These are phyloP conservation scores for Platyscapa corneri DNA, from an alignment of 1,140 invertebrate species.

Conservation along the genomic window DNA sequence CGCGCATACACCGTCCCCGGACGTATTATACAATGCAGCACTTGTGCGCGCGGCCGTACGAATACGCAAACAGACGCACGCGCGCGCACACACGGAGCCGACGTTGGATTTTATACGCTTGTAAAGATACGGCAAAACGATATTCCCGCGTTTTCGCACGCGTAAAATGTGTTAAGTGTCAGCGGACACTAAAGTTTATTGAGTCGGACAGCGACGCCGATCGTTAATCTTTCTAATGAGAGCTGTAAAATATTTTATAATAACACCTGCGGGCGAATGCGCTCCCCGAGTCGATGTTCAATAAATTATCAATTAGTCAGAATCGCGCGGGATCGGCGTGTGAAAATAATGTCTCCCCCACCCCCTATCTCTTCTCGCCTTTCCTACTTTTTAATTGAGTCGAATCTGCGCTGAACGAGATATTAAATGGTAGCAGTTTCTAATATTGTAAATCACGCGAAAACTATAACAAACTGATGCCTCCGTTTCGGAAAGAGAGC, in stretches of 20 bases:
- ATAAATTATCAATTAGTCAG: constrained; percentile 54
- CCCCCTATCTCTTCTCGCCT: neutral
- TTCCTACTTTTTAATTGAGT: constrained; percentile 20
- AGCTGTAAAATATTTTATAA: constrained; percentile 55
- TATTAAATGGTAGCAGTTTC: constrained; percentile 46
- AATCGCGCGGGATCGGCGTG: constrained; percentile 7
- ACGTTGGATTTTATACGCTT: constrained; percentile 46
- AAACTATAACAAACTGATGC: constrained; percentile 2
- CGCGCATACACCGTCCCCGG: neutral
- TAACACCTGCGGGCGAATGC: constrained; percentile 45
- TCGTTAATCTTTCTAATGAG: constrained; percentile 56
- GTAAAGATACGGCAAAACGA: constrained; percentile 49
- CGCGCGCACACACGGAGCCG: neutral
- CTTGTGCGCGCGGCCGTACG: neutral
- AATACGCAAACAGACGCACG: neutral
- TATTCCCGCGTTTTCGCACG: constrained; percentile 49
- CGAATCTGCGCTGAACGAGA: neutral
- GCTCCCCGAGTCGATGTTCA: constrained; percentile 22
- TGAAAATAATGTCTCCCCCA: constrained; percentile 36
- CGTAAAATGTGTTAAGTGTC: constrained; percentile 48
- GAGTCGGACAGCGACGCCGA: constrained; percentile 44
- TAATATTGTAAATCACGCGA: constrained; percentile 40
- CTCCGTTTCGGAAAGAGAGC: constrained; percentile 18
- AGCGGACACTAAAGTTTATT: constrained; percentile 52
- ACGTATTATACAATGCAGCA: neutral